A percentile compares a stretch with the other conserved stretches of the same genome.
phyloP scores from a whole-genome alignment of 1,140 invertebrate species.

The Ditylenchus dipsaci region DNA sequence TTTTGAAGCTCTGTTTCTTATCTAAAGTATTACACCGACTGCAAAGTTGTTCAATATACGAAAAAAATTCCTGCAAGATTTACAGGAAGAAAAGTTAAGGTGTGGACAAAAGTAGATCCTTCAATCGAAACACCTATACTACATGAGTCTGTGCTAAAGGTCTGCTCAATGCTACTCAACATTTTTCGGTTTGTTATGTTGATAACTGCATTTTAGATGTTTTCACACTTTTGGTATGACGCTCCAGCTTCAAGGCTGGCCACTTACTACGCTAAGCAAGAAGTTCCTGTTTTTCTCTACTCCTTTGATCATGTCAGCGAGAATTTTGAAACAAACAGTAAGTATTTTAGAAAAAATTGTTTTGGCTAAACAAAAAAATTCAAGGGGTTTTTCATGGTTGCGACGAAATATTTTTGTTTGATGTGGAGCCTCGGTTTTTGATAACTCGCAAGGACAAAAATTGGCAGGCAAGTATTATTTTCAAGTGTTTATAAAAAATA shows the following conservation, averaged over 20 bases:
- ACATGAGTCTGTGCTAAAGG: conserved; percentile 50
- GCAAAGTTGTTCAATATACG: too few species aligned
- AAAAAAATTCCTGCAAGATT: too few species aligned
- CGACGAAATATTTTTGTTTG: conserved; percentile 57
- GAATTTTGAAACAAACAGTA: conserved; percentile 56
- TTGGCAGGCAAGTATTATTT: conserved; percentile 38
- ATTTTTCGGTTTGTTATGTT: neutral
- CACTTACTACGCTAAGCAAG: conserved; percentile 48
- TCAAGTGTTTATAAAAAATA: too few species aligned
- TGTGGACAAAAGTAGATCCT: conserved; percentile 55
- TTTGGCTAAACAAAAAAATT: neutral
- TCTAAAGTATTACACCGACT: too few species aligned
- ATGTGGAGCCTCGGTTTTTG: conserved; percentile 53
- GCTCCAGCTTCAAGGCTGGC: conserved; percentile 53
- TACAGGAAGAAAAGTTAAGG: too few species aligned
- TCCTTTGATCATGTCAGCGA: conserved; percentile 58
- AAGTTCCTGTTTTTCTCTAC: conserved; percentile 54
- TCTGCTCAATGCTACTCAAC: conserved; percentile 1
- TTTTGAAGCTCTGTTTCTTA: too few species aligned
- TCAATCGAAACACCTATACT: conserved; percentile 37
- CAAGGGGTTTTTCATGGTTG: conserved; percentile 57
- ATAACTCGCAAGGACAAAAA: conserved; percentile 51
- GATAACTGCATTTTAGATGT: conserved; percentile 48
- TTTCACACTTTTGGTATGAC: conserved; percentile 58
- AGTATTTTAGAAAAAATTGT: neutral